A percentile compares a stretch with the other conserved stretches of the same genome.
Conservation (phyloP, 2,888 invertebrate genomes). For the Drosophila monieri region DNA sequence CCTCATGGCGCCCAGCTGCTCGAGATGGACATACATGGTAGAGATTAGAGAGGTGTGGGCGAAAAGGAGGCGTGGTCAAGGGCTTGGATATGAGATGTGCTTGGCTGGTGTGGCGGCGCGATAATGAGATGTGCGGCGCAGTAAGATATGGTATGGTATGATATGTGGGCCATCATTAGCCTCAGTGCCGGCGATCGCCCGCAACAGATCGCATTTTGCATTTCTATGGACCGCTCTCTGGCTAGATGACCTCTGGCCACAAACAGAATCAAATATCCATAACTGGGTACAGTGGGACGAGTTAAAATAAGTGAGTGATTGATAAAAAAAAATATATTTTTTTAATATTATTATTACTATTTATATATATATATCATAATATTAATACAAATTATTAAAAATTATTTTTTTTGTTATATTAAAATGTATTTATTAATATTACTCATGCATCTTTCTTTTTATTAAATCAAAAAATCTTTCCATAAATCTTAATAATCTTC, state of each 20-base stretch:
- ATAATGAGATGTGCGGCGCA: slow-evolving; percentile 28
- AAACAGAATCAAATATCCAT: slow-evolving; percentile 38
- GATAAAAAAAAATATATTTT: too few species aligned
- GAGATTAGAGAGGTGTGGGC: neutral
- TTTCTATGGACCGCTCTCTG: slow-evolving; percentile 54
- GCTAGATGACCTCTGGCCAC: slow-evolving; percentile 57
- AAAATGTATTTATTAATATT: neutral
- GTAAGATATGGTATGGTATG: slow-evolving; percentile 10
- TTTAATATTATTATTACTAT: too few species aligned
- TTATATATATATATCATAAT: too few species aligned
- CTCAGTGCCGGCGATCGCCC: slow-evolving; percentile 47
- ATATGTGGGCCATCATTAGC: slow-evolving; percentile 52
- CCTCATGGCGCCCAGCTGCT: slow-evolving; percentile 33
- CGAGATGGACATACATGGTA: neutral
- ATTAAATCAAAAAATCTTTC: neutral
- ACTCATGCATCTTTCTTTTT: neutral
- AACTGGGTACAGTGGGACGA: slow-evolving; percentile 56
- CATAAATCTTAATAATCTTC: neutral
- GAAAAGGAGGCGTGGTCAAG: slow-evolving; percentile 9
- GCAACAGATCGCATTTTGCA: slow-evolving; percentile 60
- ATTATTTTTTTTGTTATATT: too few species aligned
- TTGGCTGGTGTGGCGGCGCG: slow-evolving; percentile 30
- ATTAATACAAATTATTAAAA: too few species aligned
- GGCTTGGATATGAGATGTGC: slow-evolving; percentile 20
- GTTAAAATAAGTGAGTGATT: neutral